phyloP scores from a whole-genome alignment of 1,140 invertebrate species.

The Hylaeus volcanicus region DNA sequence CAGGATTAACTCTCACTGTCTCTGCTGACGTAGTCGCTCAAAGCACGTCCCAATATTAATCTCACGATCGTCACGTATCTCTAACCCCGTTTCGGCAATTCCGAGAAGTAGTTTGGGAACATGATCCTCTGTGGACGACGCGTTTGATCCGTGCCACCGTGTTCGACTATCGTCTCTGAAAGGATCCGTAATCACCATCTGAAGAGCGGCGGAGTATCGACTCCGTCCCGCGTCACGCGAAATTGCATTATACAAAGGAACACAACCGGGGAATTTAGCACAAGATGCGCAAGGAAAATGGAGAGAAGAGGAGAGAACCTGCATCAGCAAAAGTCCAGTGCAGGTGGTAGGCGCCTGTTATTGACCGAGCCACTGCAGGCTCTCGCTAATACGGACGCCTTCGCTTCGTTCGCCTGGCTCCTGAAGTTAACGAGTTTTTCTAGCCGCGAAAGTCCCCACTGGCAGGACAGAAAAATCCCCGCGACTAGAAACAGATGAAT shows the following conservation, averaged over 20 bases:
- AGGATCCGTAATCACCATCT: conserved; percentile 12
- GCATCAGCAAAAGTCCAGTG: conserved; percentile 46
- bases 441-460: conserved; percentile 13
- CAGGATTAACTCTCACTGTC: too few relatives aligned
- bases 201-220: not conserved
- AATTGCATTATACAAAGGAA: conserved; percentile 20
- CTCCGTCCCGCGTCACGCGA: not conserved
- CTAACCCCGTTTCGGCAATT: too few relatives aligned
- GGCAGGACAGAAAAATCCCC: conserved; percentile 33
- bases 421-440: conserved; percentile 50
- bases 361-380: conserved; percentile 48
- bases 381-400: conserved; percentile 33
- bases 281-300: conserved; percentile 25
- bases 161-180: conserved; percentile 12
- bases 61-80: not conserved
- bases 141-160: not conserved
- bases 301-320: not conserved
- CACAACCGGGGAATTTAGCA: conserved; percentile 11
- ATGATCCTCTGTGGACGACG: not conserved
- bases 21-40: not conserved
- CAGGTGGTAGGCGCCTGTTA: conserved; percentile 40
- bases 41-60: not conserved
- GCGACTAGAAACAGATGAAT: not conserved
- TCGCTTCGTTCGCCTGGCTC: not conserved
- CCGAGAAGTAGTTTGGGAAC: too few relatives aligned